phyloP scores from a whole-genome alignment of 2,797 vertebrate genomes.

The Acridotheres tristis region DNA sequence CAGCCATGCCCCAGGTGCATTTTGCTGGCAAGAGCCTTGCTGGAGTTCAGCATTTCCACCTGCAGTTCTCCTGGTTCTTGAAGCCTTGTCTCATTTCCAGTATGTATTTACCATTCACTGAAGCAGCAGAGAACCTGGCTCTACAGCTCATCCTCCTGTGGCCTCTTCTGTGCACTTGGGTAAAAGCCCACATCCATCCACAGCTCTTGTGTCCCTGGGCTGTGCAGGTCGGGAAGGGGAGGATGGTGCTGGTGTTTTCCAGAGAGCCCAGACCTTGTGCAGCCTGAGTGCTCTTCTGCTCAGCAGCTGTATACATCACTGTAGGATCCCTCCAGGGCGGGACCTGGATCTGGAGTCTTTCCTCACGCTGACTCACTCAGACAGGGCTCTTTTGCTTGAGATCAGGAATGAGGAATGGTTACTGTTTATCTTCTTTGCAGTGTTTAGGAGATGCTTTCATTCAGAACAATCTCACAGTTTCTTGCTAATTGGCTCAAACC shows the following conservation, averaged over 20 bases:
- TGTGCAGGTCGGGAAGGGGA: background rate
- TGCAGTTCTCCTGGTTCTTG: fast-evolving
- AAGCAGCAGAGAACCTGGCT: background rate
- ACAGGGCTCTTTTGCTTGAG: fast-evolving
- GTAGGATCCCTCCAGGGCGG: background rate
- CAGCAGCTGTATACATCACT: too few relatives aligned
- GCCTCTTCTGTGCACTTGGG: background rate
- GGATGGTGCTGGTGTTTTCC: background rate
- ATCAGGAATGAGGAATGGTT: background rate
- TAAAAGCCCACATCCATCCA: fast-evolving
- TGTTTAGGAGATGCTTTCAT: background rate
- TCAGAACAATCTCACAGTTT: background rate
- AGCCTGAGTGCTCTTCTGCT: fast-evolving
- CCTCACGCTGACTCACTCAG: background rate
- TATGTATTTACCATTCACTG: background rate
- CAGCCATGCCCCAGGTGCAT: background rate
- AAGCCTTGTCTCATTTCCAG: background rate
- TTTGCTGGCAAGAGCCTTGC: background rate
- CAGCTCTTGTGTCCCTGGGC: background rate
- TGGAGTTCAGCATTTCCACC: background rate
- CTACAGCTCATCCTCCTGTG: background rate
- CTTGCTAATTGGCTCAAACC: background rate
- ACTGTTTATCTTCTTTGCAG: background rate
- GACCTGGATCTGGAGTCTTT: background rate
- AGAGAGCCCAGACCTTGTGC: background rate